phyloP scores from a whole-genome alignment of 2,888 invertebrate species.

The Megamerina dolium region DNA sequence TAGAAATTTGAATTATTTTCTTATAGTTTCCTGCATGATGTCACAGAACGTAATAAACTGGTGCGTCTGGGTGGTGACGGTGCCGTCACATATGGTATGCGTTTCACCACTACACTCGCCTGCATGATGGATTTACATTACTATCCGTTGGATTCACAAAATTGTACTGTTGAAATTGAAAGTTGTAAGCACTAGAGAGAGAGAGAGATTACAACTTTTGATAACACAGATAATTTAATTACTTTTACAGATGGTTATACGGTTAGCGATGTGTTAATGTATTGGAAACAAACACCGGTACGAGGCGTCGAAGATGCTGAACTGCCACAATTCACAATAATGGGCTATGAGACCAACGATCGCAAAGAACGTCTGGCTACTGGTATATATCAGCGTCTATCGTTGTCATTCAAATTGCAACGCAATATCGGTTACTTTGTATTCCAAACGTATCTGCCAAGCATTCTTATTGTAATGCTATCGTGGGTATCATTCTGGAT shows the following conservation, averaged over 20 bases:
- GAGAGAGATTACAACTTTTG: neutral
- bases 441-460: slow-evolving; percentile 95
- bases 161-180: slow-evolving; percentile 99
- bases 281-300: slow-evolving; percentile 92
- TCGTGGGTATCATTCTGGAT: slow-evolving; percentile 99
- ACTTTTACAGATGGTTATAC: slow-evolving; percentile 82
- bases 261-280: slow-evolving; percentile 93
- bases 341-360: slow-evolving; percentile 90
- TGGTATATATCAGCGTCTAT: slow-evolving; percentile 87
- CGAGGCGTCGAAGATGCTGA: slow-evolving; percentile 92
- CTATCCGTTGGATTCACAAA: slow-evolving; percentile 96
- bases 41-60: slow-evolving; percentile 96
- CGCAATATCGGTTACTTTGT: slow-evolving; percentile 97
- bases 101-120: slow-evolving; percentile 95
- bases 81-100: slow-evolving; percentile 95
- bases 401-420: slow-evolving; percentile 86
- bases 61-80: slow-evolving; percentile 89
- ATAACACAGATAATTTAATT: neutral
- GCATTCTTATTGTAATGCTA: slow-evolving; percentile 94
- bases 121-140: slow-evolving; percentile 99
- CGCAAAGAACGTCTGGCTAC: slow-evolving; percentile 90
- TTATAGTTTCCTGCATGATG: slow-evolving; percentile 88
- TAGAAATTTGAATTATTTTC: neutral
- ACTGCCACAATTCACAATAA: slow-evolving; percentile 92
- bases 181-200: slow-evolving; percentile 66